Percentiles rank a stretch among this genome's conserved stretches.
Evolutionary conservation across 2,797 vertebrate genomes (phyloP).

Genomic region (Siniperca scherzeri): DNA sequence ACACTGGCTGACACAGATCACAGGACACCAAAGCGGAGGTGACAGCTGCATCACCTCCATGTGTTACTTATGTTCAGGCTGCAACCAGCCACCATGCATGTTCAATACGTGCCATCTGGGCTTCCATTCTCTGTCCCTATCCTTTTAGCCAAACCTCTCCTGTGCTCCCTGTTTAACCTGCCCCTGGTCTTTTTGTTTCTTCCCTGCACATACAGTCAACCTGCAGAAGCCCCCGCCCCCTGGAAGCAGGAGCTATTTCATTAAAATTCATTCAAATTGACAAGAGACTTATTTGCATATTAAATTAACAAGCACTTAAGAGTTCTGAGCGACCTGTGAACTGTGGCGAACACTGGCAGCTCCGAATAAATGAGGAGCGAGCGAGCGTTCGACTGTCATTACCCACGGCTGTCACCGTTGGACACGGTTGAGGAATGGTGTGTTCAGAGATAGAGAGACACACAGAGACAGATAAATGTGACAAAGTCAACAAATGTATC

Average conservation of each 20-base stretch:
- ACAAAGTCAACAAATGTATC: slow-evolving; percentile 41
- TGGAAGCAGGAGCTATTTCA: slow-evolving; percentile 76
- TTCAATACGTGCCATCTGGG: slow-evolving; percentile 39
- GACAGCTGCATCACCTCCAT: slow-evolving; percentile 30
- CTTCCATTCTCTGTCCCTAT: slow-evolving; percentile 9
- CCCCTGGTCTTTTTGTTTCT: slow-evolving; percentile 17
- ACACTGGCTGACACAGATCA: slow-evolving; percentile 41
- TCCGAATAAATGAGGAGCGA: slow-evolving; percentile 69
- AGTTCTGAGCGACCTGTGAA: slow-evolving; percentile 74
- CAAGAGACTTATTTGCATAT: slow-evolving; percentile 86
- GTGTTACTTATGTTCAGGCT: slow-evolving; percentile 43
- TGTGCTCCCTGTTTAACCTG: slow-evolving; percentile 43
- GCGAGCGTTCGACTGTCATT: slow-evolving; percentile 68
- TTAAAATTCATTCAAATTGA: slow-evolving; percentile 83
- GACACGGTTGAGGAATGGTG: slow-evolving; percentile 73
- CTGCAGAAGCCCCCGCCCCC: slow-evolving; percentile 28
- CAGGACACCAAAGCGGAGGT: slow-evolving; percentile 38
- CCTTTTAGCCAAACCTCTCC: slow-evolving; percentile 41
- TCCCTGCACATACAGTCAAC: slow-evolving; percentile 39
- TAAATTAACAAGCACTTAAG: slow-evolving; percentile 86
- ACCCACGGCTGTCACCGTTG: slow-evolving; percentile 61
- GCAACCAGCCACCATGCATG: slow-evolving; percentile 2
- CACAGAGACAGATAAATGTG: slow-evolving; percentile 49
- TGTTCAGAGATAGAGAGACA: slow-evolving; percentile 53
- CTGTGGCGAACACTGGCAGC: slow-evolving; percentile 51